Base-by-base conservation (phyloP, 2,113 vertebrate species). In the Varanus salvator region DNA sequence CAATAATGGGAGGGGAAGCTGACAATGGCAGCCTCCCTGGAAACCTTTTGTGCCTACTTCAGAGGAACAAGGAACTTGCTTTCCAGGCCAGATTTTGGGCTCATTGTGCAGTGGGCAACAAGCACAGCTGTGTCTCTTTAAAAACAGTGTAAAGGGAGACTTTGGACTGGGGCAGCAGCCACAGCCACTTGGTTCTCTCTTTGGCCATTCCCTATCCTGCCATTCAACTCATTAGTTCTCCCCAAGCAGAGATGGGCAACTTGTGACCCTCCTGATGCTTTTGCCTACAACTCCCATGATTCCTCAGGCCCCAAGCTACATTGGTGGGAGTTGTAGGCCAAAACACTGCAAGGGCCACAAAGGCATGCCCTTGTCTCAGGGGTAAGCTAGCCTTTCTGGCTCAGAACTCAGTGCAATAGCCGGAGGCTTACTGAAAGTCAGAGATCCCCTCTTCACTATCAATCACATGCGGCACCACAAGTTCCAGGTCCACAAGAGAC, bases 401-500 rank as follows among this genome's bases (percentile, higher is more conserved):
- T 7, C 0, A 6, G 66, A 48, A 52, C 14, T 14, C 25, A 5
- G 48, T 9, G 68, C 17, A 54, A 25, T 0, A 66, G 25, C 12
- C 4, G 1, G 64, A 3, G 15, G 34, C 9, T 15, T 4, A 25
- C 3, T 0, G 6, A 38, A 9, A 68, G 31, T 78, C 31, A 29
- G 12, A 50, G 21, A 27, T 7, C 21, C 6, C 82, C 27, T 11
- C 57, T 3, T 66, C 68, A 95, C 90, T 89, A 31, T 95, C 80
- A 0, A 76, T 87, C 68, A 95, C 92, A 81, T 96, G 96, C 11
- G 94, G 95, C 31, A 90, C 95, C 83, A 98, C 95, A 86, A 97
- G 93, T 3, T 92, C 93, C 0, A 98, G 98, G 90, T 98, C 97
- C 54, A 98, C 95, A 92, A 98, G 87, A 1, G 97, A 98, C 91